A percentile compares a stretch with the other conserved stretches of the same genome.
phyloP scores from a whole-genome alignment of 2,113 vertebrate genomes.

The Podarcis muralis region DNA sequence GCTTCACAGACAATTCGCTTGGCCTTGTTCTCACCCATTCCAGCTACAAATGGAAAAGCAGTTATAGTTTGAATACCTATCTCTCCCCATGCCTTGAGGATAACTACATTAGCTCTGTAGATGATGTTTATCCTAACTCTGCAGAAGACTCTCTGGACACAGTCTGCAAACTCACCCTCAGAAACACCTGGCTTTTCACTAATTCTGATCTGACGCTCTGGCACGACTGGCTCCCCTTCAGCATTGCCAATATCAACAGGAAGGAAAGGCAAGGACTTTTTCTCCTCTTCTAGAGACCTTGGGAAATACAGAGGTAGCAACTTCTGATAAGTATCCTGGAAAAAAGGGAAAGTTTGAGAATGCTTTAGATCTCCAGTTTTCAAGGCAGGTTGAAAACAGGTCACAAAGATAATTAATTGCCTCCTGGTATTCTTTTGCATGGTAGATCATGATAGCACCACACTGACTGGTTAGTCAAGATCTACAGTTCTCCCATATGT shows the following conservation, averaged over 20 bases:
- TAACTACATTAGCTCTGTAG: background rate
- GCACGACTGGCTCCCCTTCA: constrained; percentile 93
- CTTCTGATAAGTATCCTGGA: constrained; percentile 87
- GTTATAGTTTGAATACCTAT: background rate
- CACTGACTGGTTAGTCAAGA: background rate
- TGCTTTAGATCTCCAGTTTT: background rate
- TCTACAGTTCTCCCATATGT: background rate
- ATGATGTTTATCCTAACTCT: background rate
- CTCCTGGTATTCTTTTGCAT: background rate
- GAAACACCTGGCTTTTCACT: constrained; percentile 89
- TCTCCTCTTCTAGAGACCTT: constrained; percentile 88
- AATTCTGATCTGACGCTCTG: constrained; percentile 95
- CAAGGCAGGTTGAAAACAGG: background rate
- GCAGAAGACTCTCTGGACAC: background rate
- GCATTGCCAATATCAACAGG: constrained; percentile 96
- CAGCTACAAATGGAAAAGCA: background rate
- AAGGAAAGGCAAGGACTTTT: constrained; percentile 79
- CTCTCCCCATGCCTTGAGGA: background rate
- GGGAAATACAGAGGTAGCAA: constrained; percentile 94
- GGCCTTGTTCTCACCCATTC: background rate
- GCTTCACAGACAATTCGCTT: background rate
- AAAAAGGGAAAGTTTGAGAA: constrained; percentile 44
- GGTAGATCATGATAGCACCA: background rate
- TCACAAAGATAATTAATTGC: background rate
- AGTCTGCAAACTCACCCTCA: constrained; percentile 77